phyloP scores from a whole-genome alignment of 2,888 invertebrate genomes.

The Colletes collaris region DNA sequence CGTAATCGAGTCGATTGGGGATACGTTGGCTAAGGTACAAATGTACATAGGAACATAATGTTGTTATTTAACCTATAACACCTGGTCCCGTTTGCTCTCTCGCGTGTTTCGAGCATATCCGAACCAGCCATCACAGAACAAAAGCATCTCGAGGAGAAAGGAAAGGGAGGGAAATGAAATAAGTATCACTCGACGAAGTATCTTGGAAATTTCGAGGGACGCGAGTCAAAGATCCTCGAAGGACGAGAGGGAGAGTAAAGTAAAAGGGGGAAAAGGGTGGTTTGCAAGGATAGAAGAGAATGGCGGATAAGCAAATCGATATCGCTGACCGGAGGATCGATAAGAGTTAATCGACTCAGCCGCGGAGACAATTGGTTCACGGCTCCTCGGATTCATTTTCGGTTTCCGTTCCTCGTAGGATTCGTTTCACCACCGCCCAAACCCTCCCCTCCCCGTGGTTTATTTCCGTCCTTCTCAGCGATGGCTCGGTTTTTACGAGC shows the following conservation, averaged over 20 bases:
- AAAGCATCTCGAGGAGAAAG: not conserved
- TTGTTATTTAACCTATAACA: slow-evolving; percentile 76
- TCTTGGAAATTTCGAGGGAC: not conserved
- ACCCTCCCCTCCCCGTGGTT: not conserved
- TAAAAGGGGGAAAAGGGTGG: not conserved
- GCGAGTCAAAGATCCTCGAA: slow-evolving; percentile 4
- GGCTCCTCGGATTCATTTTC: slow-evolving; percentile 46
- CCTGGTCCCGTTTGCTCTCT: slow-evolving; percentile 44
- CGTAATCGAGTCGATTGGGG: slow-evolving; percentile 74
- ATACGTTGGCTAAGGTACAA: slow-evolving; percentile 82
- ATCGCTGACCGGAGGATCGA: slow-evolving; percentile 41
- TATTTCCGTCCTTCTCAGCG: not conserved
- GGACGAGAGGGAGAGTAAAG: slow-evolving; percentile 13
- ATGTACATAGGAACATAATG: slow-evolving; percentile 82
- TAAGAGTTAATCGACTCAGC: slow-evolving; percentile 40
- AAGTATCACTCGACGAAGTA: not conserved
- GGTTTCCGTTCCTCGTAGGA: slow-evolving; percentile 7
- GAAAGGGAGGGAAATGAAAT: too few species aligned
- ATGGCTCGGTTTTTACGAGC: slow-evolving; percentile 46
- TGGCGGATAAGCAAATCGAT: slow-evolving; percentile 30
- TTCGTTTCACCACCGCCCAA: slow-evolving; percentile 7
- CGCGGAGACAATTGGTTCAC: slow-evolving; percentile 62
- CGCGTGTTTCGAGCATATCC: slow-evolving; percentile 25
- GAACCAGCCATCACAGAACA: too few species aligned
- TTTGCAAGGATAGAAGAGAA: not conserved